Base-by-base conservation (phyloP, 37 sponge, comb jelly and placozoan species). In the Spongilla lacustris region DNA sequence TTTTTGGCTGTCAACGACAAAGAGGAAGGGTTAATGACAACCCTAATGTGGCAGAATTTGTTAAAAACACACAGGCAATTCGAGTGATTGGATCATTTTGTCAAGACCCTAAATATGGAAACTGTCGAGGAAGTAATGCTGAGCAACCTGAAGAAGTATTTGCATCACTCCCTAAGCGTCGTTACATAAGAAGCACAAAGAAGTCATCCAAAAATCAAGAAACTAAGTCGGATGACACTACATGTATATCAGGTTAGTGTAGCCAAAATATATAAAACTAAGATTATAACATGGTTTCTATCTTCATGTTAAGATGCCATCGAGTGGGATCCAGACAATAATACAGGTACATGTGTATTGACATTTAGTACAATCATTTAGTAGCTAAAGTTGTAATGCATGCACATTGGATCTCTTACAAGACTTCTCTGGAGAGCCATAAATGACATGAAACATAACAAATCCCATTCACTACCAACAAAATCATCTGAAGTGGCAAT, bases 21-120 rank as follows among this genome's bases (percentile, higher is more conserved):
- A 81, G 82, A 36, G 82, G 82, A 36, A 82, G 88, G 19, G 25
- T 37, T 21, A 68, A 73, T 81, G 83, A 88, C n/a, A 88, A 88
- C 31, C 88, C 82, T 22, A 82, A 68, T 21, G 71, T 88, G 24
- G 19, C 58, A 25, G 50, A 68, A 36, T 88, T 81, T 74, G 27
- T 80, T 17, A n/a, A 78, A 50, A 46, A 72, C 32, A 72, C 80
- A 0, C 58, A 50, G 66, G 75, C 87, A 22, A 21, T 87, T 8
- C 34, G 87, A 73, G 74, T 87, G 28, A 81, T 80, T 74, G 70
- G 79, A 25, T 77, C 78, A 27, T 9, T 68, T 14, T 76, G 71
- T 67, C 27, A 29, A 30, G 48, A 81, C 30, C 71, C 81, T 88
- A 76, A 67, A 28, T 36, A 77, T 24, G 88, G 76, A 37, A 88